A percentile compares a stretch with the other conserved stretches of the same genome.
Evolutionary conservation across 2,797 vertebrate genomes (phyloP).

Genomic region (Cuniculus paca): DNA sequence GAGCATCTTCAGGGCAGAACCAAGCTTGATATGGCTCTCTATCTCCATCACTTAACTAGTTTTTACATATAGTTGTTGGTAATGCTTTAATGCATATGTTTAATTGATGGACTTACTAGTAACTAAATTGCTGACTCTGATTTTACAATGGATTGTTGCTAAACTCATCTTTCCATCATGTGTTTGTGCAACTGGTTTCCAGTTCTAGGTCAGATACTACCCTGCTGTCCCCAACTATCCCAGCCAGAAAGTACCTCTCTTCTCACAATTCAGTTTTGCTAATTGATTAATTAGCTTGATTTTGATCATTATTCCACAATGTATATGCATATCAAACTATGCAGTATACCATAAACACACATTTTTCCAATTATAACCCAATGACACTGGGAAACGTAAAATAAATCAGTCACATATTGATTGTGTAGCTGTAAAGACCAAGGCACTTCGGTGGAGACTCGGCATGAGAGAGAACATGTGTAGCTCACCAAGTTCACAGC

Average conservation of each 20-base stretch:
- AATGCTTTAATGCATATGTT: not conserved
- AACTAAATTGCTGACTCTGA: not conserved
- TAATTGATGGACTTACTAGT: not conserved
- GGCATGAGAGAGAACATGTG: not conserved
- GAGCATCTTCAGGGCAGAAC: not conserved
- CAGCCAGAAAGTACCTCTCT: not conserved
- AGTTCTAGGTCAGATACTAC: constrained; percentile 23
- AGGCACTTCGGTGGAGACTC: not conserved
- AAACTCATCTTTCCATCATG: not conserved
- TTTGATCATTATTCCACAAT: not conserved
- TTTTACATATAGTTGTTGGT: not conserved
- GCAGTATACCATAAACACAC: not conserved
- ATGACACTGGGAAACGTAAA: not conserved
- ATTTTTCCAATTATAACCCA: not conserved
- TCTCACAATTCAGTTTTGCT: constrained; percentile 12
- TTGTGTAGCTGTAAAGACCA: not conserved
- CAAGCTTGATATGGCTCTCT: not conserved
- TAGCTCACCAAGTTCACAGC: not conserved
- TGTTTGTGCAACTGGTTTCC: not conserved
- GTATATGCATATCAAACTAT: not conserved
- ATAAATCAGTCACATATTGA: not conserved
- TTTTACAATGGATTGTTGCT: not conserved
- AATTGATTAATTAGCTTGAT: not conserved
- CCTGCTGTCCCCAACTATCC: constrained; percentile 27
- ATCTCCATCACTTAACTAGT: not conserved